phyloP scores from a whole-genome alignment of 2,797 vertebrate species.

The Sebastes iracundus region DNA sequence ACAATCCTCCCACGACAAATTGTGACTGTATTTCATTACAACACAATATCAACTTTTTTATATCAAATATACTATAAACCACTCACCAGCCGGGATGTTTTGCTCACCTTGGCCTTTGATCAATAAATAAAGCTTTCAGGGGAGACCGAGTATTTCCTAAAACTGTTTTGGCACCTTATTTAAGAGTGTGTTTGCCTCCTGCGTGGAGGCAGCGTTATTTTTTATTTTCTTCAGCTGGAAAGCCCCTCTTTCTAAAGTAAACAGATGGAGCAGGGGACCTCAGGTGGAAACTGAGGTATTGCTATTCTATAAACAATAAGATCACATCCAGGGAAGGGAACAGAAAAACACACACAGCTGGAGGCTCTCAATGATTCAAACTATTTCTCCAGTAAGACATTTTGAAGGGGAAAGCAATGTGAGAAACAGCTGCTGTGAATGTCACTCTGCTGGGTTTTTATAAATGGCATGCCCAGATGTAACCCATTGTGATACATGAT shows the following conservation, averaged over 20 bases:
- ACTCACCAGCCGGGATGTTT: neutral
- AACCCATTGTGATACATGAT: conserved; percentile 47
- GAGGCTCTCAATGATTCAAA: conserved; percentile 43
- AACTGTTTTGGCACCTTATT: conserved; percentile 54
- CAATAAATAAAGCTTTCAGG: conserved; percentile 49
- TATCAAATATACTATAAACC: neutral
- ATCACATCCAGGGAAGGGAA: conserved; percentile 23
- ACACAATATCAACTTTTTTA: conserved; percentile 3
- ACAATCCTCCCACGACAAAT: conserved; percentile 1
- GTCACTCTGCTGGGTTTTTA: conserved; percentile 39
- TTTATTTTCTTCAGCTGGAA: conserved; percentile 10
- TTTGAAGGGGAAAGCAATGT: conserved; percentile 11
- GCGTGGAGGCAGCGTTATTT: conserved; percentile 5
- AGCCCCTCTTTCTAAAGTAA: conserved; percentile 39
- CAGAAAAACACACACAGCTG: conserved; percentile 22
- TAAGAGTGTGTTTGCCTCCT: conserved; percentile 30
- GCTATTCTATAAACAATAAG: conserved; percentile 64
- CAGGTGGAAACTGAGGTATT: conserved; percentile 60
- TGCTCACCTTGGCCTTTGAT: conserved; percentile 29
- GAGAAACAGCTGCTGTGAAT: conserved; percentile 41
- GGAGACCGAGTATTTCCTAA: conserved; percentile 32
- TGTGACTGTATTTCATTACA: neutral
- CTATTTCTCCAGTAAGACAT: conserved; percentile 18
- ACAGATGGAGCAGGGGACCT: conserved; percentile 55
- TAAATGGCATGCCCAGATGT: conserved; percentile 52